Conservation (phyloP, 2,888 invertebrate species). For the Epiblema foenella region DNA sequence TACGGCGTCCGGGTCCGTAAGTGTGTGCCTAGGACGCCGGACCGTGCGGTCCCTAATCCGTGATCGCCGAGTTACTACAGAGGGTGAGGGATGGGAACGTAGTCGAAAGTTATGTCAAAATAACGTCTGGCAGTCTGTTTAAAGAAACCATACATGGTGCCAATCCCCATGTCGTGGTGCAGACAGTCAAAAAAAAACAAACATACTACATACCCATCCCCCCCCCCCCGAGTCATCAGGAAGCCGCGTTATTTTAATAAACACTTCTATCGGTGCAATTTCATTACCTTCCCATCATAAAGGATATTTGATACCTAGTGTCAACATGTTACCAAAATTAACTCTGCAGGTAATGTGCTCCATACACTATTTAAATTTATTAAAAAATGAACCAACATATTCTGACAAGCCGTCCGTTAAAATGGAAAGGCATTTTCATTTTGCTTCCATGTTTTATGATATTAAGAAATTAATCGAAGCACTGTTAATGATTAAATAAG, state of each 20-base stretch:
- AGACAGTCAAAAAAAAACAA: no score
- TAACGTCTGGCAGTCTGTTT: no score
- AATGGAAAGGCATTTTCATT: background rate
- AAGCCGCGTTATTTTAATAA: background rate
- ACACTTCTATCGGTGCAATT: background rate
- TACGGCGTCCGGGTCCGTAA: no score
- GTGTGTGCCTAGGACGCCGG: no score
- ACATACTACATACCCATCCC: no score
- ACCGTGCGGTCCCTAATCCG: no score
- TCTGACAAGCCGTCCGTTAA: background rate
- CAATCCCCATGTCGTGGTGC: no score
- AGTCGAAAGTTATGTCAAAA: no score
- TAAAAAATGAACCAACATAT: slow-evolving; percentile 2
- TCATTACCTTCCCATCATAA: background rate
- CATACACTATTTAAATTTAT: slow-evolving; percentile 11
- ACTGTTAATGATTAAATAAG: slow-evolving; percentile 7
- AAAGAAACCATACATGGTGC: no score
- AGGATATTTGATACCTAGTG: background rate
- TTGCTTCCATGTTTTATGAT: background rate
- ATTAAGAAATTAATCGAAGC: slow-evolving; percentile 11
- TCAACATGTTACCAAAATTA: slow-evolving; percentile 13
- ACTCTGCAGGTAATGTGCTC: background rate
- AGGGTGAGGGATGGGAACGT: no score
- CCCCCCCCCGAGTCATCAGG: no score
- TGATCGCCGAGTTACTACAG: no score